Evolutionary conservation across 2,888 invertebrate species (phyloP).

Genomic region (Pollenia labialis): DNA sequence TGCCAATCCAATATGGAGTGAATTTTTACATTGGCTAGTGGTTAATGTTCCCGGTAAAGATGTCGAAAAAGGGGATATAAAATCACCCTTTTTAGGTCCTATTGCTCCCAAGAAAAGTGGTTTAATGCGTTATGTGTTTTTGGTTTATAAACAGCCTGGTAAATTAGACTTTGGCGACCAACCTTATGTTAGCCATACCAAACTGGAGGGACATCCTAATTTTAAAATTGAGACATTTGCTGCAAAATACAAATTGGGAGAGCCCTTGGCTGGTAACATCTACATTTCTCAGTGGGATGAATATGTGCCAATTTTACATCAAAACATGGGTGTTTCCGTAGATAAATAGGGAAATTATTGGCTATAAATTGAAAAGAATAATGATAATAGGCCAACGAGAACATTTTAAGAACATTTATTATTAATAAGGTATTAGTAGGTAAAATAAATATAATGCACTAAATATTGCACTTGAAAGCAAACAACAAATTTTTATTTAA

Average conservation of each 20-base stretch:
- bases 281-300: slow-evolving; percentile 92
- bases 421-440: not conserved
- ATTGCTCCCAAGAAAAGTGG: slow-evolving; percentile 91
- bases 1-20: slow-evolving; percentile 90
- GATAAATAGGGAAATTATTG: slow-evolving; percentile 1
- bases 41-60: slow-evolving; percentile 92
- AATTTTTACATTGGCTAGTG: slow-evolving; percentile 96
- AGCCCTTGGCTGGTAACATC: slow-evolving; percentile 91
- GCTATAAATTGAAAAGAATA: not conserved
- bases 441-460: slow-evolving; percentile 33
- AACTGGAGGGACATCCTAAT: slow-evolving; percentile 84
- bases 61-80: slow-evolving; percentile 88
- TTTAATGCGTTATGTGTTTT: slow-evolving; percentile 90
- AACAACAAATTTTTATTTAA: too few species aligned
- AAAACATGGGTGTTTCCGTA: slow-evolving; percentile 74
- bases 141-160: slow-evolving; percentile 88
- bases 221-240: slow-evolving; percentile 82
- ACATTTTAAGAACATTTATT: not conserved
- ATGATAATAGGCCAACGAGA: not conserved
- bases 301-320: slow-evolving; percentile 82
- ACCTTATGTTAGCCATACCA: slow-evolving; percentile 76
- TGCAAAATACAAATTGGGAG: slow-evolving; percentile 89
- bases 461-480: not conserved
- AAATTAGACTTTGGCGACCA: slow-evolving; percentile 86
- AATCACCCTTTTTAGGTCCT: slow-evolving; percentile 92